phyloP scores from a whole-genome alignment of 2,888 invertebrate genomes.

The Gisinianus flammeolus region DNA sequence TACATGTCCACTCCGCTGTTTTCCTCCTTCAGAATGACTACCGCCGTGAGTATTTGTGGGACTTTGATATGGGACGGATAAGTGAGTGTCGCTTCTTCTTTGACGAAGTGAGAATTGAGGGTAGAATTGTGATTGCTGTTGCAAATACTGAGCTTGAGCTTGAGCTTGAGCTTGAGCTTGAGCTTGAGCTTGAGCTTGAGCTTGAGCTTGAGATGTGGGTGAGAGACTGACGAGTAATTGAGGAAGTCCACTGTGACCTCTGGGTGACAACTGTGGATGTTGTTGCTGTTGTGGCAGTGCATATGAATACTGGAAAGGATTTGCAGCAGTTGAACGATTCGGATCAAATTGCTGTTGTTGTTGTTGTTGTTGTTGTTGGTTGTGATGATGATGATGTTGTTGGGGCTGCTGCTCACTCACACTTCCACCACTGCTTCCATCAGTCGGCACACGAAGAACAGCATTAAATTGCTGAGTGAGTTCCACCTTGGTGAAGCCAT shows the following conservation, averaged over 20 bases:
- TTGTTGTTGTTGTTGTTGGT: constrained; percentile 31
- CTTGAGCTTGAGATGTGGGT: background rate
- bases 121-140: background rate
- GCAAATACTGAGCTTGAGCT: background rate
- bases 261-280: background rate
- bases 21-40: too few relatives aligned
- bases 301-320: background rate
- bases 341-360: constrained; percentile 1
- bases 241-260: background rate
- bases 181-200: background rate
- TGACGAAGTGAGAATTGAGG: background rate
- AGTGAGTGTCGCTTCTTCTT: background rate
- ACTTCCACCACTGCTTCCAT: too few relatives aligned
- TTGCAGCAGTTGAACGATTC: background rate
- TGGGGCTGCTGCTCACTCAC: too few relatives aligned
- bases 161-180: background rate
- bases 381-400: too few relatives aligned
- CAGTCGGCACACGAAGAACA: too few relatives aligned
- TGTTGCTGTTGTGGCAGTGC: background rate
- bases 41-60: too few relatives aligned
- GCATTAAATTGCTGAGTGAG: too few relatives aligned
- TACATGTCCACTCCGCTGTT: too few relatives aligned
- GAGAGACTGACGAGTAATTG: background rate
- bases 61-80: background rate
- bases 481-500: too few relatives aligned